A percentile compares a stretch with the other conserved stretches of the same genome.
These are phyloP conservation scores for Schizopygopsis pylzovi DNA, from an alignment of 2,797 vertebrate genomes.

Conservation along the genomic window DNA sequence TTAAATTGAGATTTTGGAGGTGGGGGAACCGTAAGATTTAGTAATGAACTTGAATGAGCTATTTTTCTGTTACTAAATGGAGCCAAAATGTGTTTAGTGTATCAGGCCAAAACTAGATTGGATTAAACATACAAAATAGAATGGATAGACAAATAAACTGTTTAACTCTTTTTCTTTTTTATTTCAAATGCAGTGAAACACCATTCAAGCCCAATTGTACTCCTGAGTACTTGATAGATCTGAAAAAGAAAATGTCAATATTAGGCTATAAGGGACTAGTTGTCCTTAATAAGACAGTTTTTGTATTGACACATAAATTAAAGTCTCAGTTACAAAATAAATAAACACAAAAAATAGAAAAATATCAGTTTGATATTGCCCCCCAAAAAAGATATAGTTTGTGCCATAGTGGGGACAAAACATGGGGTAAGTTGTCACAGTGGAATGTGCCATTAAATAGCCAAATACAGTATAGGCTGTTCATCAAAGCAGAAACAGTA, in stretches of 20 bases:
- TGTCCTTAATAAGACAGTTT: background rate
- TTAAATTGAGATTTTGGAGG: constrained; percentile 4
- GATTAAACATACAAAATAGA: background rate
- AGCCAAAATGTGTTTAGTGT: background rate
- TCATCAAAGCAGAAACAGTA: background rate
- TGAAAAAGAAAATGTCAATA: background rate
- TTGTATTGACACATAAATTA: background rate
- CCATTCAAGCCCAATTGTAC: background rate
- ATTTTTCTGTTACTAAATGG: background rate
- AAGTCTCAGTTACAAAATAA: background rate
- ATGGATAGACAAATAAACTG: background rate
- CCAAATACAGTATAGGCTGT: too few relatives aligned
- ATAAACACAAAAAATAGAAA: background rate
- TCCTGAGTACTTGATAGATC: background rate
- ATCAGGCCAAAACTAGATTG: background rate
- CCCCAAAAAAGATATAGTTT: background rate
- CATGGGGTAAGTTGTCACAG: background rate
- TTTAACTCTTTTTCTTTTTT: background rate
- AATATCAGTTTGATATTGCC: background rate
- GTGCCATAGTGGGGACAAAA: background rate
- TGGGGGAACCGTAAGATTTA: background rate
- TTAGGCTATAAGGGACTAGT: background rate
- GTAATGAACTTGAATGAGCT: background rate
- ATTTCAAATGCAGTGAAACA: background rate
- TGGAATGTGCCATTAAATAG: background rate